A percentile compares a stretch with the other conserved stretches of the same genome.
Conservation (phyloP, 2,113 vertebrate species). For the Cebus imitator region DNA sequence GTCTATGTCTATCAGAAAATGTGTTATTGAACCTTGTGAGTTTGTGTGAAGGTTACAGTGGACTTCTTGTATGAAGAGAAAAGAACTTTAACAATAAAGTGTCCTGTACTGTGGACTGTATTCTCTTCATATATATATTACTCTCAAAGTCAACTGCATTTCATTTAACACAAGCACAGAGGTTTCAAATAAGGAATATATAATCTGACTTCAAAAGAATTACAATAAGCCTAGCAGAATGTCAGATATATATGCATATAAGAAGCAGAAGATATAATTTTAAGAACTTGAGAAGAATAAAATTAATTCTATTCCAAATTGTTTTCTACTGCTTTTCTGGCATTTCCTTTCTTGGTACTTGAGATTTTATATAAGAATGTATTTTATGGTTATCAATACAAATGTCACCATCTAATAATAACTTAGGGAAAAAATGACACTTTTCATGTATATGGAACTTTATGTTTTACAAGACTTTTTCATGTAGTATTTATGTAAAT, state of each 20-base stretch:
- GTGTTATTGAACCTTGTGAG: background rate
- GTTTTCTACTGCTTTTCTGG: slow-evolving; percentile 13
- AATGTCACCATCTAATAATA: background rate
- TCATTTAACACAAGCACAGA: slow-evolving; percentile 9
- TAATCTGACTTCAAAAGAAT: slow-evolving; percentile 63
- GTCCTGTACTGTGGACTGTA: no score
- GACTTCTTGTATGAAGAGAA: background rate
- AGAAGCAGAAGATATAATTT: slow-evolving; percentile 38
- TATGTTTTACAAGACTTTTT: background rate
- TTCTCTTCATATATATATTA: background rate
- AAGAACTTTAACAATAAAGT: background rate
- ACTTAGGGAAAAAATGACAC: background rate
- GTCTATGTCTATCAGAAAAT: background rate
- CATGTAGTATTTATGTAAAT: background rate
- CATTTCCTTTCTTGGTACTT: background rate
- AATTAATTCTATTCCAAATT: slow-evolving; percentile 40
- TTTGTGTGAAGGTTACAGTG: background rate
- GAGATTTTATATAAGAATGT: background rate
- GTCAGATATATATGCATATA: slow-evolving; percentile 17
- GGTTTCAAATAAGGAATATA: slow-evolving; percentile 42
- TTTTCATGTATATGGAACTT: background rate
- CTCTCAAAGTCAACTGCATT: background rate
- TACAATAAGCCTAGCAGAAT: background rate
- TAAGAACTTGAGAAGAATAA: slow-evolving; percentile 46
- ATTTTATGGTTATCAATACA: slow-evolving; percentile 42